Evolutionary conservation across 30 jellyfish, hydroid and myxozoan genomes (phyloP).

Genomic region (Aurelia coerulea): DNA sequence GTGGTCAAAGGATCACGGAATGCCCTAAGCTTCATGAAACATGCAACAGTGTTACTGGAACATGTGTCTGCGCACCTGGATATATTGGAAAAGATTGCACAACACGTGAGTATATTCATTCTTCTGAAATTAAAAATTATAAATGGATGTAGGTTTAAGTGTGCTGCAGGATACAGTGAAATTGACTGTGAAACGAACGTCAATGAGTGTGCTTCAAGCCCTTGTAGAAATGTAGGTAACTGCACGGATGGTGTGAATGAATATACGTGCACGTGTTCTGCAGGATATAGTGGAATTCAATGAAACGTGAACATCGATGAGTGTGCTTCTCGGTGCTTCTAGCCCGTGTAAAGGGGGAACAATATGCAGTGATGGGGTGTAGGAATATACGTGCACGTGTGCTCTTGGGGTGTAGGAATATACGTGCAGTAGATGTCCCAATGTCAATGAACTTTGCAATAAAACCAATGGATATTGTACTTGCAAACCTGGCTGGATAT

Average conservation of each 20-base stretch:
- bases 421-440: slow-evolving; percentile 28
- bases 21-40: no score
- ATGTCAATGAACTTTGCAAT: slow-evolving; percentile 42
- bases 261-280: no score
- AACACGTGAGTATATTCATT: slow-evolving; percentile 10
- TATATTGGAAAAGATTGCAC: slow-evolving; percentile 65
- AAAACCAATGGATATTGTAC: slow-evolving; percentile 51
- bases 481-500: slow-evolving; percentile 75
- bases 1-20: no score
- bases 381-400: no score
- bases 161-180: slow-evolving; percentile 64
- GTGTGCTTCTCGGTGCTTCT: background rate
- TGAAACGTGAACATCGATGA: no score
- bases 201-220: slow-evolving; percentile 34
- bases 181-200: slow-evolving; percentile 17
- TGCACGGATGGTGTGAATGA: no score
- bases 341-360: no score
- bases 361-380: no score
- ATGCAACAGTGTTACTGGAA: slow-evolving; percentile 58
- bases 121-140: background rate
- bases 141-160: no score
- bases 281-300: no score
- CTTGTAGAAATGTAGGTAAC: no score
- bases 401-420: no score
- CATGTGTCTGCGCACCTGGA: slow-evolving; percentile 75